A percentile compares a stretch with the other conserved stretches of the same genome.
phyloP scores from a whole-genome alignment of 2,888 invertebrate genomes.

The Fragum fragum region DNA sequence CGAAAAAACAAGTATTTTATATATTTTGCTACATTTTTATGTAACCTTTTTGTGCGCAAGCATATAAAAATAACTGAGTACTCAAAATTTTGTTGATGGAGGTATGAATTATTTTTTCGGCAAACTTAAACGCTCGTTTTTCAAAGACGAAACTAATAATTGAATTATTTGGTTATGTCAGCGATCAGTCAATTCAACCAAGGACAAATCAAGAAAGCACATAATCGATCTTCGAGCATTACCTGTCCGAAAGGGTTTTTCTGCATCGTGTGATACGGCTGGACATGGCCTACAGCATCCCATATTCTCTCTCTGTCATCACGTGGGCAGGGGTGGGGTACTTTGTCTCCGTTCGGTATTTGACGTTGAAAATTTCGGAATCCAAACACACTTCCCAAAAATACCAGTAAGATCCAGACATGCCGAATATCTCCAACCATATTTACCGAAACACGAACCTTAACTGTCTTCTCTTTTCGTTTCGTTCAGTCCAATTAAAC shows the following conservation, averaged over 20 bases:
- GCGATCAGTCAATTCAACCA: too few relatives aligned
- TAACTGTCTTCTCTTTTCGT: neutral
- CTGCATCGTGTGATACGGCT: neutral
- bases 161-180: too few relatives aligned
- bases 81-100: too few relatives aligned
- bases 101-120: too few relatives aligned
- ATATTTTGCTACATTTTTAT: too few relatives aligned
- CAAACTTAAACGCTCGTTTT: too few relatives aligned
- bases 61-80: too few relatives aligned
- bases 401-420: constrained; percentile 1
- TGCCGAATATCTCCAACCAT: constrained; percentile 1
- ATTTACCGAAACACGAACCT: neutral
- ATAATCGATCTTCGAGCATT: too few relatives aligned
- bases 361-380: neutral
- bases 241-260: constrained; percentile 12
- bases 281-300: constrained; percentile 7
- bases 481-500: neutral
- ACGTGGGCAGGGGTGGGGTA: constrained; percentile 6
- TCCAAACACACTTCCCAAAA: neutral
- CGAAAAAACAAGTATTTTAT: too few relatives aligned
- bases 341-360: neutral
- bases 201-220: too few relatives aligned
- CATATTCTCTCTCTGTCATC: neutral
- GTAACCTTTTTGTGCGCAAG: too few relatives aligned
- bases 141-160: too few relatives aligned